Evolutionary conservation across 2,113 vertebrate species (phyloP).

Genomic region (Alouatta palliata): DNA sequence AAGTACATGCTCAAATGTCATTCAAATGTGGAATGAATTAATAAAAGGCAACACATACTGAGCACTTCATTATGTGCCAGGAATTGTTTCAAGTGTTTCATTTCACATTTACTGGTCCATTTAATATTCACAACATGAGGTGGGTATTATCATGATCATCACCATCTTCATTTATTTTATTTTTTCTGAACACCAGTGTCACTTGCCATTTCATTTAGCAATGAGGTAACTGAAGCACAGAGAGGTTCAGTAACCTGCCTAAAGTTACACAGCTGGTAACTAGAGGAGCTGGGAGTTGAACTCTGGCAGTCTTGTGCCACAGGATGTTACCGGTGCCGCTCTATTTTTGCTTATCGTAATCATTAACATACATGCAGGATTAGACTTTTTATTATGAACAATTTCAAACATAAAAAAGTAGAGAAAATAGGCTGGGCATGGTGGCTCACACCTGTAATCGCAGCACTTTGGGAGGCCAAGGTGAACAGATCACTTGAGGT

Average conservation of each 20-base stretch:
- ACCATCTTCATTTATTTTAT: too few species aligned
- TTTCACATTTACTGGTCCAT: not conserved
- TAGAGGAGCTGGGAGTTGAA: not conserved
- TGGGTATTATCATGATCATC: not conserved
- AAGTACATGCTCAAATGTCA: not conserved
- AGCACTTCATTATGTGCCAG: not conserved
- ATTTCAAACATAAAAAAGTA: slow-evolving; percentile 9
- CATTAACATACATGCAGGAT: not conserved
- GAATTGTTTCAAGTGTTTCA: not conserved
- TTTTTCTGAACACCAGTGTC: too few species aligned
- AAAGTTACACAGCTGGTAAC: not conserved
- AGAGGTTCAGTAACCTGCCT: not conserved
- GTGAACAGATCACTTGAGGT: too few species aligned
- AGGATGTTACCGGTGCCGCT: not conserved
- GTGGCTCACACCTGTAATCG: too few species aligned
- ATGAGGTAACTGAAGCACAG: not conserved
- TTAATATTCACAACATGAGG: not conserved
- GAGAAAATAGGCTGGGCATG: not conserved
- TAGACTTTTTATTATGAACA: slow-evolving; percentile 5
- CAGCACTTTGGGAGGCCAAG: too few species aligned
- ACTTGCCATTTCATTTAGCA: not conserved
- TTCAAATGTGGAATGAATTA: not conserved
- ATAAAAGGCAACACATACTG: not conserved
- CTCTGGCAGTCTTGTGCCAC: not conserved
- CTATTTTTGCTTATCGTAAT: not conserved